Base-by-base conservation (phyloP, 2,888 invertebrate genomes). In the Trileptium ribeirensis region DNA sequence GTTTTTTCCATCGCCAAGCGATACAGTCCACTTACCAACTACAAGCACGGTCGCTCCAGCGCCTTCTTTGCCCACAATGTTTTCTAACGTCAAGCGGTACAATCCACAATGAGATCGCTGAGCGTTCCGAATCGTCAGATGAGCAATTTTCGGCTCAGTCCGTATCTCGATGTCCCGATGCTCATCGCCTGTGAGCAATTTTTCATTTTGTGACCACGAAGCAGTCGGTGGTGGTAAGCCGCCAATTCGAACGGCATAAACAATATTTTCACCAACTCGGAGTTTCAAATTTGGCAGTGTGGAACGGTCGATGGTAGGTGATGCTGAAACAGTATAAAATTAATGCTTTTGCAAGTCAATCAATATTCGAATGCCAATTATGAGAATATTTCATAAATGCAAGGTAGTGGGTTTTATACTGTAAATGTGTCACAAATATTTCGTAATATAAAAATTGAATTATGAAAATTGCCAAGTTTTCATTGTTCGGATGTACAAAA, bases 201-300 rank as follows among this genome's bases (percentile, higher is more conserved):
- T 8, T 19, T 31, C 74, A 31, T 70, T 70, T 8, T 70, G 74
- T 34, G 8, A 19, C 74, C 74, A 70, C 37, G 31, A 70, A 8
- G 37, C 74, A 70, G 74, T 70, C 74, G 74, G 74, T 70, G 33
- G 74, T 70, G 74, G 74, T 36, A 70, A 70, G 19, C 74, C 74
- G 33, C 74, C 74, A 70, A 70, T 36, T 70, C 8, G 8, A 19
- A 70, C 74, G 31, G 8, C 74, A 70, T 19, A 70, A 8, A 8
- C 33, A 36, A 70, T 70, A 15, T 8, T 19, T 34, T 70, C 74
- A 19, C 74, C 74, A 70, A 70, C 74, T 36, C n/a, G 8, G 8
- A 70, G 8, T n/a, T 70, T 70, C n/a, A 70, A 70, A 70, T 70
- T 70, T 70, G 74, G 74, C 31, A 70, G 37, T n/a, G 74, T 34